Percentiles rank a stretch among this genome's conserved stretches.
Evolutionary conservation across 2,113 vertebrate genomes (phyloP).

Genomic region (Melanerpes aurifrons): DNA sequence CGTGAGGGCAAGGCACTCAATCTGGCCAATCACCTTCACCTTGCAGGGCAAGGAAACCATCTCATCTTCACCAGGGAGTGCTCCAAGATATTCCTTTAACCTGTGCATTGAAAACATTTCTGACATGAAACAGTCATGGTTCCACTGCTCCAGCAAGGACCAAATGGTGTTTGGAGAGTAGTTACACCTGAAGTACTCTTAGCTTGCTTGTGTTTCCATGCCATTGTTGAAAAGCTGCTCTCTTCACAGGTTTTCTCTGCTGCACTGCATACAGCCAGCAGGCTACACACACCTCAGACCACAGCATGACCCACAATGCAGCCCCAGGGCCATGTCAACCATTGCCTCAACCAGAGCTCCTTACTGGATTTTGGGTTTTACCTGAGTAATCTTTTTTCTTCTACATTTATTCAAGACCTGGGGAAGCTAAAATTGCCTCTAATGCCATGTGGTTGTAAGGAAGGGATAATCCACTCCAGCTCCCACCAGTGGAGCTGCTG

Average conservation of each 20-base stretch:
- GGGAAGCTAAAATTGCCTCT: neutral
- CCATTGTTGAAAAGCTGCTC: neutral
- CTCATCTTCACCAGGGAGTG: slow-evolving; percentile 69
- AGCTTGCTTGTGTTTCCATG: accelerated
- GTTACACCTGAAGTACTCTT: neutral
- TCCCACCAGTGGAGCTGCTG: accelerated
- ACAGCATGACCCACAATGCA: accelerated
- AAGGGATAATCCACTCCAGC: neutral
- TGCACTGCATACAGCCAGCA: neutral
- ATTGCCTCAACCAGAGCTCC: neutral
- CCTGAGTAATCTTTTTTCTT: neutral
- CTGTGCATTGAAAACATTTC: slow-evolving; percentile 58
- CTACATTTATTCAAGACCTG: neutral
- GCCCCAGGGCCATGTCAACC: neutral
- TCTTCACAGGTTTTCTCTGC: neutral
- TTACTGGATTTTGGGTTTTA: neutral
- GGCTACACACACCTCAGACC: neutral
- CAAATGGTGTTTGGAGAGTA: accelerated
- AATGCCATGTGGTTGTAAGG: neutral
- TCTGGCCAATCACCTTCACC: slow-evolving; percentile 73
- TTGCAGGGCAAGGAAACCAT: slow-evolving; percentile 47
- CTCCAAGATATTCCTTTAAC: slow-evolving; percentile 78
- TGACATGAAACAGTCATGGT: neutral
- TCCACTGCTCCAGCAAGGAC: neutral
- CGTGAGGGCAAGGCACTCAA: slow-evolving; percentile 74